Conservation (phyloP, 2,797 vertebrate species). For the Malacoraja senta region DNA sequence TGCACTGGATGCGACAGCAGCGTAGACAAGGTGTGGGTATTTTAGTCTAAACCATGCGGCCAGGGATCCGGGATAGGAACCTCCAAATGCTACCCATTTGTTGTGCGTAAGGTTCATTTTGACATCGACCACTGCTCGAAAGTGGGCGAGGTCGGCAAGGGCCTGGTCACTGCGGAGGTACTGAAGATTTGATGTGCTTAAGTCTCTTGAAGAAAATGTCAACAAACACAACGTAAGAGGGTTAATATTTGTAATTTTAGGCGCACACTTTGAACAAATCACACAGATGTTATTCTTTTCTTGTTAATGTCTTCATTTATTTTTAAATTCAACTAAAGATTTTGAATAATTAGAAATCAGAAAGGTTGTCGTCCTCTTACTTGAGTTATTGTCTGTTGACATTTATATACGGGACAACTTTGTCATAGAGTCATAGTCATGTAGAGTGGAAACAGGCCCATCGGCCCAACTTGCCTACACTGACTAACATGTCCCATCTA, state of each 20-base stretch:
- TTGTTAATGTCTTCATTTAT: background rate
- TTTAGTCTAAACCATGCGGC: constrained; percentile 63
- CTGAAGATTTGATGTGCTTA: constrained; percentile 51
- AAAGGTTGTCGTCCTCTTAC: background rate
- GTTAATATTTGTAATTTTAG: background rate
- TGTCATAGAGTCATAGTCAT: no score
- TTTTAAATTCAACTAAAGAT: background rate
- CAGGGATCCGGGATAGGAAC: constrained; percentile 61
- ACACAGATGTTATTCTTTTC: background rate
- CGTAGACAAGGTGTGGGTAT: constrained; percentile 59
- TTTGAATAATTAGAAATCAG: background rate
- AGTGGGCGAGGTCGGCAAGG: constrained; percentile 59
- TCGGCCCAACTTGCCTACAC: no score
- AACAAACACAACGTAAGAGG: background rate
- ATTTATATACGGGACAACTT: background rate
- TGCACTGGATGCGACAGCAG: constrained; percentile 56
- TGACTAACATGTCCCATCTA: no score
- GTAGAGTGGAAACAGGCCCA: no score
- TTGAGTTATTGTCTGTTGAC: background rate
- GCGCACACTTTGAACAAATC: background rate
- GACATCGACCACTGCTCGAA: constrained; percentile 47
- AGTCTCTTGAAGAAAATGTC: constrained; percentile 48
- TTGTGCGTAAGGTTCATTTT: constrained; percentile 46
- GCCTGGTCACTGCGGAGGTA: constrained; percentile 61
- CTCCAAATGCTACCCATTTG: constrained; percentile 57